Percentiles rank a stretch among this genome's conserved stretches.
phyloP scores from a whole-genome alignment of 2,888 invertebrate species.

The Drosophila affinis region DNA sequence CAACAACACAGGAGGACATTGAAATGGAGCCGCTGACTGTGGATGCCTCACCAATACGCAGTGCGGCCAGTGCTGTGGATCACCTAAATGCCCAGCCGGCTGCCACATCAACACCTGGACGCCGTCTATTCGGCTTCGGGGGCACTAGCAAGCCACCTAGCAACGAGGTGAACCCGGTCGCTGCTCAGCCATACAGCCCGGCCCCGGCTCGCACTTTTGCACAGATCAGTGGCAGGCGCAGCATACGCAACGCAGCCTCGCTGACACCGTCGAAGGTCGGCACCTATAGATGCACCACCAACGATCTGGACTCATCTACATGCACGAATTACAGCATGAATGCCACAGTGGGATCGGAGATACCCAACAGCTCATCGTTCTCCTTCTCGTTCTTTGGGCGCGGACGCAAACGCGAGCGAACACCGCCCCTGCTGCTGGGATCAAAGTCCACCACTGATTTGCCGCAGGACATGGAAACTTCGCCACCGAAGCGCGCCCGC shows the following conservation, averaged over 20 bases:
- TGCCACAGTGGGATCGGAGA: constrained; percentile 83
- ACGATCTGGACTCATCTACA: constrained; percentile 79
- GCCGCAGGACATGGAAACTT: constrained; percentile 74
- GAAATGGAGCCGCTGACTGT: constrained; percentile 77
- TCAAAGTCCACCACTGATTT: constrained; percentile 73
- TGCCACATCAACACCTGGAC: constrained; percentile 81
- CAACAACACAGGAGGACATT: constrained; percentile 64
- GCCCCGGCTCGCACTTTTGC: constrained; percentile 65
- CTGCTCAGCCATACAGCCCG: constrained; percentile 55
- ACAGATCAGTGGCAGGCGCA: constrained; percentile 81
- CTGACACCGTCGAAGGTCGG: constrained; percentile 75
- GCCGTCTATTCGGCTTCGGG: constrained; percentile 64
- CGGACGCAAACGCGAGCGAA: constrained; percentile 82
- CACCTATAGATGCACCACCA: constrained; percentile 78
- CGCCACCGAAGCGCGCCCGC: constrained; percentile 81
- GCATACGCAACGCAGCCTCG: constrained; percentile 73
- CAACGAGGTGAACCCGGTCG: constrained; percentile 65
- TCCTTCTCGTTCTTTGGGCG: constrained; percentile 81
- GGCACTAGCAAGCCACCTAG: constrained; percentile 60
- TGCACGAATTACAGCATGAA: constrained; percentile 82
- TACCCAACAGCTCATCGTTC: constrained; percentile 80
- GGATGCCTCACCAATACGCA: constrained; percentile 71
- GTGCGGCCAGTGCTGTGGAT: neutral
- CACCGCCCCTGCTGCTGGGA: constrained; percentile 61
- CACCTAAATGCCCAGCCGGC: constrained; percentile 48